Conservation (phyloP, 2,888 invertebrate genomes). For the Protonemura montana region DNA sequence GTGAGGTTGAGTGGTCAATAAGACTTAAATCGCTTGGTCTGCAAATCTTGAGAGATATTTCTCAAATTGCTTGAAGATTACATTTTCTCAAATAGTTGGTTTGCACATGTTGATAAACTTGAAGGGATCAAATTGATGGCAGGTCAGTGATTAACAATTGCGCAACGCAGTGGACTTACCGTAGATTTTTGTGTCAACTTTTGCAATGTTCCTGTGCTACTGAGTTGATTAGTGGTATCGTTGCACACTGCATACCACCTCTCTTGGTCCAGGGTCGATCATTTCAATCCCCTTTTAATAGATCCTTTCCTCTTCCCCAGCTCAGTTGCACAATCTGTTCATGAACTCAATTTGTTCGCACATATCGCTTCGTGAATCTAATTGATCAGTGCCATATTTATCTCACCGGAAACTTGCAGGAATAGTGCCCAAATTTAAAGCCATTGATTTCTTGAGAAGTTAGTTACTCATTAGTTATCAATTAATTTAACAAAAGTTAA, state of each 20-base stretch:
- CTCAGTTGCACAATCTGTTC: slow-evolving; percentile 5
- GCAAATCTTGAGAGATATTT: too few relatives aligned
- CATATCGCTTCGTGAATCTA: not conserved
- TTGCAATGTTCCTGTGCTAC: not conserved
- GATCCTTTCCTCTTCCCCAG: slow-evolving; percentile 39
- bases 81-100: too few relatives aligned
- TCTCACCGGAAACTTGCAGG: not conserved
- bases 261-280: slow-evolving; percentile 17
- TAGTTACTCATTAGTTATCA: too few relatives aligned
- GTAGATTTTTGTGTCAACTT: slow-evolving; percentile 16
- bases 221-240: not conserved
- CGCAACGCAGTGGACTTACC: not conserved
- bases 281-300: slow-evolving; percentile 25
- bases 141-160: not conserved
- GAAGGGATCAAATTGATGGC: not conserved
- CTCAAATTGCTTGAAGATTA: too few relatives aligned
- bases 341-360: slow-evolving; percentile 28
- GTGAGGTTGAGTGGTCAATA: too few relatives aligned
- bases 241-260: slow-evolving; percentile 24
- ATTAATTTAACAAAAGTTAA: not conserved
- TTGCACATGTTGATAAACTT: not conserved
- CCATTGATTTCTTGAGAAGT: too few relatives aligned
- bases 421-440: not conserved
- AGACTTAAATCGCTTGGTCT: too few relatives aligned
- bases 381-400: not conserved